Conservation (phyloP, 2,113 vertebrate genomes). For the Brienomyrus brachyistius region DNA sequence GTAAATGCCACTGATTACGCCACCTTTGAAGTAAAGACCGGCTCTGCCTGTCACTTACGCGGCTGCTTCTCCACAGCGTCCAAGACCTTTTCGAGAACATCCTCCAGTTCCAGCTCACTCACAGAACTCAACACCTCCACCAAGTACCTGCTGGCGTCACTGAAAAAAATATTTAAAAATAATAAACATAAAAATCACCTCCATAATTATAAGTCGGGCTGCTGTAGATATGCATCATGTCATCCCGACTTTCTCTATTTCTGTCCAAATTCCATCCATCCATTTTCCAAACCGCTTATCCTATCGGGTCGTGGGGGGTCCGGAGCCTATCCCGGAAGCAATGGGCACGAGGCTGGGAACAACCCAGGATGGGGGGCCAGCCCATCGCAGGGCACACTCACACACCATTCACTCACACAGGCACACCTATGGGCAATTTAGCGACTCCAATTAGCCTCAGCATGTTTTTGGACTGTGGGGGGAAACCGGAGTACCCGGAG, state of each 20-base stretch:
- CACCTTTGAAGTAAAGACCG: neutral
- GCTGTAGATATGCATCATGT: neutral
- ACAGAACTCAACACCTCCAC: slow-evolving; percentile 71
- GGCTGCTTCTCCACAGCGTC: slow-evolving; percentile 89
- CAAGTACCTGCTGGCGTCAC: slow-evolving; percentile 80
- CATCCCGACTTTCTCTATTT: neutral
- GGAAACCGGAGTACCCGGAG: no score
- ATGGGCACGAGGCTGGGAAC: no score
- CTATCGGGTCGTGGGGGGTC: no score
- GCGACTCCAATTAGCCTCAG: no score
- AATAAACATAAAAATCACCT: neutral
- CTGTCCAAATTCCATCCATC: neutral
- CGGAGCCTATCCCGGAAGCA: no score
- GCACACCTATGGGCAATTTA: no score
- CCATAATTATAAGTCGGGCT: neutral
- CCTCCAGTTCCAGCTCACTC: slow-evolving; percentile 69
- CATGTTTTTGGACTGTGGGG: no score
- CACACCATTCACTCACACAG: no score
- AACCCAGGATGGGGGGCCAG: no score
- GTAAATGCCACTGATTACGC: neutral
- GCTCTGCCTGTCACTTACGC: slow-evolving; percentile 59
- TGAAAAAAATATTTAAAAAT: slow-evolving; percentile 37
- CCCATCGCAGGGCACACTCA: no score
- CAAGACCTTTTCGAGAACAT: slow-evolving; percentile 75
- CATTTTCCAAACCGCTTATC: no score